A percentile compares a stretch with the other conserved stretches of the same genome.
phyloP scores from a whole-genome alignment of 2,113 vertebrate genomes.

The Engraulis encrasicolus region DNA sequence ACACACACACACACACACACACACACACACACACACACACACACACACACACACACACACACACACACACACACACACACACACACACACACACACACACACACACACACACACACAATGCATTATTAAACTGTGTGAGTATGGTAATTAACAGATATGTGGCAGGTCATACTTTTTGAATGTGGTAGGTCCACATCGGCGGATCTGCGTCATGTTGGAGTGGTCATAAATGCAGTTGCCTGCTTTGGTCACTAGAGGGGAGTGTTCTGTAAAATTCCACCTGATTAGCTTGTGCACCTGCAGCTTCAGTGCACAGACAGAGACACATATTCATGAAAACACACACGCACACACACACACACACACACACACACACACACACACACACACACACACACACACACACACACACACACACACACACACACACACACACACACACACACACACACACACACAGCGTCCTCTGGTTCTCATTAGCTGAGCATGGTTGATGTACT shows the following conservation, averaged over 20 bases:
- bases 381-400: not conserved
- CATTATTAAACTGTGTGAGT: too few relatives aligned
- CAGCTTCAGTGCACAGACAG: not conserved
- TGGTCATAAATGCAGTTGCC: not conserved
- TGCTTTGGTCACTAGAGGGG: constrained; percentile 70
- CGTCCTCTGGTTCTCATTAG: too few relatives aligned
- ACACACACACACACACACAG: not conserved
- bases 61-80: too few relatives aligned
- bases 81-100: too few relatives aligned
- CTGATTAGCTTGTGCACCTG: not conserved
- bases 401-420: not conserved
- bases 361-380: not conserved
- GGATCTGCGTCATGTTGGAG: too few relatives aligned
- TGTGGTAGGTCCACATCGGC: too few relatives aligned
- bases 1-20: too few relatives aligned
- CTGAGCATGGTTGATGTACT: constrained; percentile 67
- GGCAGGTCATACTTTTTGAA: too few relatives aligned
- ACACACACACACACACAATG: too few relatives aligned
- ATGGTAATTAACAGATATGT: too few relatives aligned
- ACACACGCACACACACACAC: not conserved
- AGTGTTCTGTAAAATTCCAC: constrained; percentile 69
- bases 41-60: too few relatives aligned
- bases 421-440: constrained; percentile 15
- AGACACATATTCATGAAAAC: not conserved
- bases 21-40: too few relatives aligned